Evolutionary conservation across 2,888 invertebrate species (phyloP).

Genomic region (Sipha maydis): DNA sequence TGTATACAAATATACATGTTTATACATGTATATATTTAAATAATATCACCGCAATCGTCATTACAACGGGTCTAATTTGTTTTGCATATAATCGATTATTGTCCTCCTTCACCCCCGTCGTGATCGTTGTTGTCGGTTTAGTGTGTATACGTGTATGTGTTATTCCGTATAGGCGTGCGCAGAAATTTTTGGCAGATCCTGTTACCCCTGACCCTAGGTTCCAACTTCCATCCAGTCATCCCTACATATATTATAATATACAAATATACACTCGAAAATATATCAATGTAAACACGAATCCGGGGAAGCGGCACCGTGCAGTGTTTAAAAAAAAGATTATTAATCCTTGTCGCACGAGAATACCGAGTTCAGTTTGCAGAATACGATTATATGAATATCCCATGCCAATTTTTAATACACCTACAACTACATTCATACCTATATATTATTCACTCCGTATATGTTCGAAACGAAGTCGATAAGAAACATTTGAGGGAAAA

Average conservation of each 20-base stretch:
- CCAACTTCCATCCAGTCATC: background rate
- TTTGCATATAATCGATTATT: background rate
- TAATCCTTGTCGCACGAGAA: too few species aligned
- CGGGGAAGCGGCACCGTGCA: background rate
- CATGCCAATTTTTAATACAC: too few species aligned
- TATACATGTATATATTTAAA: background rate
- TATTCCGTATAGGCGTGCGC: background rate
- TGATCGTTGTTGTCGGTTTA: background rate
- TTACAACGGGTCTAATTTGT: background rate
- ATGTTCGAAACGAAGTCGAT: too few species aligned
- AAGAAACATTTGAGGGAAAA: too few species aligned
- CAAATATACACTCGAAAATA: background rate
- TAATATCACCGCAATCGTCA: background rate
- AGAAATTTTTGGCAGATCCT: background rate
- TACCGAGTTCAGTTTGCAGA: too few species aligned
- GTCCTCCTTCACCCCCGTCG: background rate
- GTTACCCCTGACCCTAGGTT: too few species aligned
- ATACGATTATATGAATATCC: too few species aligned
- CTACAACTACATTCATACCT: too few species aligned
- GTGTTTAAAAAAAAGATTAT: too few species aligned
- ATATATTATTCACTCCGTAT: too few species aligned
- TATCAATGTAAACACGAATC: background rate
- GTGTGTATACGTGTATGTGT: background rate
- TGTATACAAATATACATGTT: background rate
- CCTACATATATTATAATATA: background rate